phyloP scores from a whole-genome alignment of 2,797 vertebrate genomes.

The Epinephelus coioides region DNA sequence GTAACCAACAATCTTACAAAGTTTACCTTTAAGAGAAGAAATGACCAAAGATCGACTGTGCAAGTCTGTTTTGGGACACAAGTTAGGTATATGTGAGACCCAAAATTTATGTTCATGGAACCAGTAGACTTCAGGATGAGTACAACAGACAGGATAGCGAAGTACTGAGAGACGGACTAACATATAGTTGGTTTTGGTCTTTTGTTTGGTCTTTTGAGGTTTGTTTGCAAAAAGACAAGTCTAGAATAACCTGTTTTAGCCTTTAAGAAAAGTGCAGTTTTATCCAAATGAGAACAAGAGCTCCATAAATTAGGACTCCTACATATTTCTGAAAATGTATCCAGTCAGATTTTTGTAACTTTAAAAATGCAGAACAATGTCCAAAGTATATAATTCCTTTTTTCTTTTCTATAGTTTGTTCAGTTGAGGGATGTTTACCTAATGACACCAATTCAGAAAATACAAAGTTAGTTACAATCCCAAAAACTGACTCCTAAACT shows the following conservation, averaged over 20 bases:
- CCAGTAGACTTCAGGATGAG: too few species aligned
- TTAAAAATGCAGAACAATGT: background rate
- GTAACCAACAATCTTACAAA: too few species aligned
- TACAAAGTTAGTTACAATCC: background rate
- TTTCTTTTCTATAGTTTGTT: conserved; percentile 3
- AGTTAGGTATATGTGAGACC: too few species aligned
- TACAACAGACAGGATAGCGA: too few species aligned
- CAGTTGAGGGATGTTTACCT: background rate
- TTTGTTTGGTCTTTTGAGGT: too few species aligned
- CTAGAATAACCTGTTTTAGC: background rate
- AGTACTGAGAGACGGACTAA: too few species aligned
- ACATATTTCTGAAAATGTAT: background rate
- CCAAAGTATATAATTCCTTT: background rate
- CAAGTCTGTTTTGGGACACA: too few species aligned
- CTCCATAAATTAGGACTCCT: background rate
- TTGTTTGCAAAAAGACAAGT: too few species aligned
- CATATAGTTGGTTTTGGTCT: too few species aligned
- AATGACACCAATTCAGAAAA: background rate
- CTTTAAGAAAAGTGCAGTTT: background rate
- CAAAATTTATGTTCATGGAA: too few species aligned
- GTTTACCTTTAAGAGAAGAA: too few species aligned
- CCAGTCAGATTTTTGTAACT: background rate
- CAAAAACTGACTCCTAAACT: background rate
- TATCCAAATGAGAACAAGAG: background rate
- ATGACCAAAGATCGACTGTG: too few species aligned